phyloP scores from a whole-genome alignment of 2,797 vertebrate genomes.

The Lacerta agilis region DNA sequence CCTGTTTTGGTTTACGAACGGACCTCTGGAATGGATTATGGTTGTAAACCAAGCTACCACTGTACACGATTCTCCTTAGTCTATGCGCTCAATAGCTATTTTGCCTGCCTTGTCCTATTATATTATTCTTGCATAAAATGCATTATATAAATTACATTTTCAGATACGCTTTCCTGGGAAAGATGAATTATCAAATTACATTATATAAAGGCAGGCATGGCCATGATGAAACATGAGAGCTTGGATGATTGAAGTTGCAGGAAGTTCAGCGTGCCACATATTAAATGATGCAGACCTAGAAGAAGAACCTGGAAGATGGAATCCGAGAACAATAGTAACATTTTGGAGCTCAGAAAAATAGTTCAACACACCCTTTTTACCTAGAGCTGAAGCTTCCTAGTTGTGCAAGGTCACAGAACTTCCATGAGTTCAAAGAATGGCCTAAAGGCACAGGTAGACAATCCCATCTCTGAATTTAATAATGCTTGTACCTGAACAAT shows the following conservation, averaged over 20 bases:
- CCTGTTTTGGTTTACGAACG: too few species aligned
- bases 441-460: not conserved
- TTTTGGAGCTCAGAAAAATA: not conserved
- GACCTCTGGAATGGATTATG: too few species aligned
- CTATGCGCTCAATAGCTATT: not conserved
- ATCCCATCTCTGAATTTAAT: not conserved
- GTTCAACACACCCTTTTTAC: not conserved
- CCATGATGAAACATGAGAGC: slow-evolving; percentile 30
- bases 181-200: accelerated
- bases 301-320: not conserved
- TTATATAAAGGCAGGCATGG: not conserved
- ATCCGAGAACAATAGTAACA: not conserved
- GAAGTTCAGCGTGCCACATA: not conserved
- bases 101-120: not conserved
- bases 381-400: not conserved
- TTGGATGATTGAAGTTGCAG: not conserved
- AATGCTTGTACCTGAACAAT: not conserved
- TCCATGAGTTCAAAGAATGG: not conserved
- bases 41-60: not conserved
- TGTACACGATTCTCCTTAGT: too few species aligned
- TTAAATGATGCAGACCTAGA: not conserved
- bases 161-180: not conserved
- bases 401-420: not conserved
- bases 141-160: slow-evolving; percentile 31
- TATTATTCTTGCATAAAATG: not conserved